These are phyloP conservation scores for Muscidifurax raptorellus DNA, from an alignment of 1,140 invertebrate species.

Conservation along the genomic window DNA sequence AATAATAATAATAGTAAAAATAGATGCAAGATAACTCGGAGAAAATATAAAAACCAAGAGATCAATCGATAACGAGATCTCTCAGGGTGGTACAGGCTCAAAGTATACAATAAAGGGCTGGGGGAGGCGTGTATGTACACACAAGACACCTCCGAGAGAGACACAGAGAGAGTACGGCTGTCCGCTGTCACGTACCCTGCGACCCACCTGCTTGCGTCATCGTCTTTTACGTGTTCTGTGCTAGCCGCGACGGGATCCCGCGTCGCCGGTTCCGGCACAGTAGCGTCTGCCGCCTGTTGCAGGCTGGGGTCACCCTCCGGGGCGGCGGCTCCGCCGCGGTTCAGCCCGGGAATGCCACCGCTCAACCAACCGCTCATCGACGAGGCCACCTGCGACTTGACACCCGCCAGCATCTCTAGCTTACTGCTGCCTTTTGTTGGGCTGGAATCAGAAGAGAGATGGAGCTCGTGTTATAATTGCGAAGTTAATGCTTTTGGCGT, in stretches of 20 bases:
- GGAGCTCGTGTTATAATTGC: too few species aligned
- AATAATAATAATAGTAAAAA: background rate
- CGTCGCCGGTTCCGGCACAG: slow-evolving; percentile 72
- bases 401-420: slow-evolving; percentile 86
- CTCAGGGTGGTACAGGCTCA: background rate
- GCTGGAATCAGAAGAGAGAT: slow-evolving; percentile 67
- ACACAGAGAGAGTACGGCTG: slow-evolving; percentile 37
- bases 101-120: background rate
- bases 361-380: slow-evolving; percentile 87
- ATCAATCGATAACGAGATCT: background rate
- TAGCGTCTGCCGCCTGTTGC: slow-evolving; percentile 72
- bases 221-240: slow-evolving; percentile 80
- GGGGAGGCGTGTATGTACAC: background rate
- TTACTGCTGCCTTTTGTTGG: slow-evolving; percentile 83
- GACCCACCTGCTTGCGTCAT: slow-evolving; percentile 82
- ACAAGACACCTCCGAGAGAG: slow-evolving; percentile 6
- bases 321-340: slow-evolving; percentile 71
- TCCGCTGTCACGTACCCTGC: slow-evolving; percentile 63
- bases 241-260: slow-evolving; percentile 64
- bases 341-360: slow-evolving; percentile 81
- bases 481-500: too few species aligned
- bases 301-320: slow-evolving; percentile 69
- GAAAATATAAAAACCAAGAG: background rate
- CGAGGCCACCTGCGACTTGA: slow-evolving; percentile 86
- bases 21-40: background rate